Percentiles rank a stretch among this genome's conserved stretches.
phyloP scores from a whole-genome alignment of 2,888 invertebrate genomes.

The Drosophila nigritarsus region DNA sequence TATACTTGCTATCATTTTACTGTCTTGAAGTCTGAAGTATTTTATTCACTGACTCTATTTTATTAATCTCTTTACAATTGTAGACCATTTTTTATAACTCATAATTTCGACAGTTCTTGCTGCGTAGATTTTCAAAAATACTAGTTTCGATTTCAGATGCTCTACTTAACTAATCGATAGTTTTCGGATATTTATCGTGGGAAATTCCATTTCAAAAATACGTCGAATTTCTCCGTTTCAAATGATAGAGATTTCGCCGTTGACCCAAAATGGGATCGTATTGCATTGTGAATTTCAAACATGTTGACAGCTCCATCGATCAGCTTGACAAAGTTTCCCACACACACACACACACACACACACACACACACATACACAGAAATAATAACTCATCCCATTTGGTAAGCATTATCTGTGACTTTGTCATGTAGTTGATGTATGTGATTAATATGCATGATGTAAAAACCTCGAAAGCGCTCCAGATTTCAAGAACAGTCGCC shows the following conservation, averaged over 20 bases:
- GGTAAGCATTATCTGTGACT: background rate
- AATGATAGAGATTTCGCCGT: background rate
- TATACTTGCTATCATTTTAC: background rate
- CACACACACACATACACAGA: slow-evolving; percentile 1
- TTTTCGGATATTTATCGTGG: background rate
- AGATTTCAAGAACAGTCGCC: slow-evolving; percentile 65
- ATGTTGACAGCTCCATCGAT: slow-evolving; percentile 40
- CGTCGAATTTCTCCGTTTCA: background rate
- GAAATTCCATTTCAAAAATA: background rate
- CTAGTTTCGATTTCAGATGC: background rate
- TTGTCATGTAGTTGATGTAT: slow-evolving; percentile 2
- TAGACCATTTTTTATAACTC: background rate
- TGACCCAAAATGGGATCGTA: slow-evolving; percentile 3
- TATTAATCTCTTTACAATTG: background rate
- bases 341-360: slow-evolving; percentile 32
- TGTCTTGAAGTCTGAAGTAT: background rate
- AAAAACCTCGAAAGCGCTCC: slow-evolving; percentile 65
- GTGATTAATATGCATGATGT: slow-evolving; percentile 63
- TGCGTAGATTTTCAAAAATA: background rate
- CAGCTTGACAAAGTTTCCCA: slow-evolving; percentile 40
- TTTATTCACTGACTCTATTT: background rate
- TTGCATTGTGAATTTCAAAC: slow-evolving; percentile 7
- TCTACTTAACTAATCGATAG: too few species aligned
- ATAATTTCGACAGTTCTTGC: too few species aligned
- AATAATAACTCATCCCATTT: slow-evolving; percentile 2